Evolutionary conservation across 2,113 vertebrate species (phyloP).

Genomic region (Desmodus rotundus): DNA sequence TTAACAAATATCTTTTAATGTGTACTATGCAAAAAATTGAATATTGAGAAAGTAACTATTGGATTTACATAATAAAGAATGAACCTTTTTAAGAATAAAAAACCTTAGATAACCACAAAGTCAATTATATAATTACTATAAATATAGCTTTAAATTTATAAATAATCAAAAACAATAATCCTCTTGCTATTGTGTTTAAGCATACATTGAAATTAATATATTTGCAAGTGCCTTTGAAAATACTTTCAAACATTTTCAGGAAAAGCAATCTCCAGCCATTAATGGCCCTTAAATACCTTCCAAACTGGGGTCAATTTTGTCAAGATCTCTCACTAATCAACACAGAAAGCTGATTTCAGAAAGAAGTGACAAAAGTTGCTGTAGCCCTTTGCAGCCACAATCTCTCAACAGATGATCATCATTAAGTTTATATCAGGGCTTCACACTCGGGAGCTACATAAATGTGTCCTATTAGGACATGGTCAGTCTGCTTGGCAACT

Average conservation of each 20-base stretch:
- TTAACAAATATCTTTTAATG: not conserved
- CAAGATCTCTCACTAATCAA: slow-evolving; percentile 68
- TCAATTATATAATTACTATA: not conserved
- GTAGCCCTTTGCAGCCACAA: slow-evolving; percentile 78
- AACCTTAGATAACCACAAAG: not conserved
- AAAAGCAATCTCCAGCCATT: slow-evolving; percentile 16
- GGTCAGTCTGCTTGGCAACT: slow-evolving; percentile 83
- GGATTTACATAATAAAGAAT: not conserved
- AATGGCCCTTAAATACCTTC: slow-evolving; percentile 54
- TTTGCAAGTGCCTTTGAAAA: not conserved
- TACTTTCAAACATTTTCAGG: not conserved
- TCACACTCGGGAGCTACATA: slow-evolving; percentile 73
- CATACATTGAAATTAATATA: slow-evolving; percentile 17
- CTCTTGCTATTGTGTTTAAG: not conserved
- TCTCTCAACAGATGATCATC: slow-evolving; percentile 83
- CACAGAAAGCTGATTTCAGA: slow-evolving; percentile 75
- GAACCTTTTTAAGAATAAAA: slow-evolving; percentile 15
- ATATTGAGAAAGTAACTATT: not conserved
- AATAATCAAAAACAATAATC: not conserved
- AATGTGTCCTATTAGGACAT: slow-evolving; percentile 85
- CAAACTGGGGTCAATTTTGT: not conserved
- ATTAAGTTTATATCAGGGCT: slow-evolving; percentile 79
- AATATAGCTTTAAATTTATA: not conserved
- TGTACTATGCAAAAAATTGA: not conserved
- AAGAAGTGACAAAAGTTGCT: slow-evolving; percentile 80